A percentile compares a stretch with the other conserved stretches of the same genome.
Conservation (phyloP, 2,113 vertebrate species). For the Nibea albiflora region DNA sequence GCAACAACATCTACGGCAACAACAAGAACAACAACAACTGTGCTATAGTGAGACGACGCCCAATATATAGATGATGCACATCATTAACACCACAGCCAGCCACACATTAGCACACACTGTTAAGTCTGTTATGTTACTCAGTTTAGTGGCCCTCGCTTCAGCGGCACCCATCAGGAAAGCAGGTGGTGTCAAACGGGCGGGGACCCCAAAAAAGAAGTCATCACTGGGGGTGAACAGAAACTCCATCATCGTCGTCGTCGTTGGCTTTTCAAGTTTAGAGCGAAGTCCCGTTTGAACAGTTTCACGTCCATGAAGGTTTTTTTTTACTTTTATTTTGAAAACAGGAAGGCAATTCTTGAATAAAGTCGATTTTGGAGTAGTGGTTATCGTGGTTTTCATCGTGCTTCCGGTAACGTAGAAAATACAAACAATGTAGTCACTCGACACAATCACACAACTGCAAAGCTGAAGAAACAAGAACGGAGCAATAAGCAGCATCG, state of each 20-base stretch:
- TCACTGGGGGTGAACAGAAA: background rate
- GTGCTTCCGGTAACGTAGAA: conserved; percentile 33
- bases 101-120: conserved; percentile 67
- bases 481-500: conserved; percentile 53
- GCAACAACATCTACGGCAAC: conserved; percentile 52
- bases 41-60: conserved; percentile 63
- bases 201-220: background rate
- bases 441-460: conserved; percentile 60
- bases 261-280: conserved; percentile 26
- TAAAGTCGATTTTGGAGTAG: background rate
- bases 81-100: conserved; percentile 74
- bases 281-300: background rate
- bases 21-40: conserved; percentile 67
- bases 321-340: conserved; percentile 7
- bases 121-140: conserved; percentile 52
- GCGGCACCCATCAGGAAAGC: conserved; percentile 42
- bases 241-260: background rate
- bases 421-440: conserved; percentile 66
- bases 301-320: background rate
- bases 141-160: conserved; percentile 35
- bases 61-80: conserved; percentile 65
- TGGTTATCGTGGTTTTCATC: background rate
- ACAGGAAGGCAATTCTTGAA: conserved; percentile 32
- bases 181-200: conserved; percentile 14
- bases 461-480: conserved; percentile 68